phyloP scores from a whole-genome alignment of 2,113 vertebrate genomes.

The Eretmochelys imbricata region DNA sequence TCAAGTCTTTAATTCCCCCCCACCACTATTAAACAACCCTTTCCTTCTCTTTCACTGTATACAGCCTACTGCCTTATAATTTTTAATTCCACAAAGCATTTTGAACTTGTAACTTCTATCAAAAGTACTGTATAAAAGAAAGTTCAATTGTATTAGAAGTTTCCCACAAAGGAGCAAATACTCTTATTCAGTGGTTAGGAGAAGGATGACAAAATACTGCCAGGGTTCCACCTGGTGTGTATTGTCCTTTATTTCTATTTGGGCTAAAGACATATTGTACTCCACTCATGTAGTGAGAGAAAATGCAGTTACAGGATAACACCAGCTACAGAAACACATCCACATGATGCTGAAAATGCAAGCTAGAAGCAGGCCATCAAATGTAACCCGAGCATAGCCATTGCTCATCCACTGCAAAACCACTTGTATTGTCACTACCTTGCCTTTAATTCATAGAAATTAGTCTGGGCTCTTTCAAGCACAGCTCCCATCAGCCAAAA shows the following conservation, averaged over 20 bases:
- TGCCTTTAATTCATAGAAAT: background rate
- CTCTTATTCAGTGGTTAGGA: fast-evolving
- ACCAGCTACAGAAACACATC: background rate
- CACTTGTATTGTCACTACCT: background rate
- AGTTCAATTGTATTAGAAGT: background rate
- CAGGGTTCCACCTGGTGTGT: background rate
- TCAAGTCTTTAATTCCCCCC: background rate
- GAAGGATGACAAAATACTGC: background rate
- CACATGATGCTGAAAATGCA: background rate
- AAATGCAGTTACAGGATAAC: background rate
- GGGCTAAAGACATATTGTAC: background rate
- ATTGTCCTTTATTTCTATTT: background rate
- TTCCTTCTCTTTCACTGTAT: background rate
- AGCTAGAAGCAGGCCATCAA: background rate
- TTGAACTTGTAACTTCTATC: background rate
- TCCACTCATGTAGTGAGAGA: background rate
- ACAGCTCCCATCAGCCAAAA: background rate
- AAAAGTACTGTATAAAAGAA: background rate
- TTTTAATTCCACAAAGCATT: background rate
- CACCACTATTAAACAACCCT: background rate
- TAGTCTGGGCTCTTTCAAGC: background rate
- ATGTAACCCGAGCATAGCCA: background rate
- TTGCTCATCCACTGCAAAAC: background rate
- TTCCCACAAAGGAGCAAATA: background rate
- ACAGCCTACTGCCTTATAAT: background rate